These are phyloP conservation scores for Oreotrochilus melanogaster DNA, from an alignment of 2,113 vertebrate genomes.

Conservation along the genomic window DNA sequence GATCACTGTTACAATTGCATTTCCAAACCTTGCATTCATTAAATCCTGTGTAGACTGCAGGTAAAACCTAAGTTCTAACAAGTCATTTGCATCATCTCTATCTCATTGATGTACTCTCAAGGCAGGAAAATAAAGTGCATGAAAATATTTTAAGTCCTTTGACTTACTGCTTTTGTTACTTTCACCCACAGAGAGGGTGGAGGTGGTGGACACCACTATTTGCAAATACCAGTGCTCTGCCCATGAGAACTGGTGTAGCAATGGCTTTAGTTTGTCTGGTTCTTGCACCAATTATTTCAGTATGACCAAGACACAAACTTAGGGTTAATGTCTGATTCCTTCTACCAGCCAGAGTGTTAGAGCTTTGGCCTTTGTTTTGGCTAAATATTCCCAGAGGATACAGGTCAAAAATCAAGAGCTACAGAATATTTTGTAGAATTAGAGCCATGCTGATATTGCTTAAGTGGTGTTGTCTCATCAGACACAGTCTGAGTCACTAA, in stretches of 20 bases:
- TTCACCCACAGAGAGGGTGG: fast-evolving
- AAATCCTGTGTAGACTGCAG: neutral
- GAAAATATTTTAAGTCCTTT: neutral
- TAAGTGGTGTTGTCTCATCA: neutral
- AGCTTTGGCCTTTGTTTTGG: neutral
- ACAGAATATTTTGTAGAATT: neutral
- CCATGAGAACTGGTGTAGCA: neutral
- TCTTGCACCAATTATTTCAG: neutral
- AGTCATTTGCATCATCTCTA: neutral
- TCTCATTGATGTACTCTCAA: neutral
- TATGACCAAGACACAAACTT: neutral
- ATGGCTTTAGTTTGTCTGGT: neutral
- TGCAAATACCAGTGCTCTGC: neutral
- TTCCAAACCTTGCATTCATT: neutral
- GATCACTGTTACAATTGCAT: neutral
- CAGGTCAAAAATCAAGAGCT: neutral
- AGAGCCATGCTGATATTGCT: neutral
- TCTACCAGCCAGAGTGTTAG: neutral
- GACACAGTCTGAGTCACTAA: neutral
- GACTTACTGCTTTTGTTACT: neutral
- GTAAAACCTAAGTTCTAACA: neutral
- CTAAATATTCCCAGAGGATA: neutral
- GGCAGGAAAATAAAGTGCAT: neutral
- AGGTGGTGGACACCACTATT: neutral
- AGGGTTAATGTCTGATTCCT: neutral